phyloP scores from a whole-genome alignment of 2,888 invertebrate species.

The Conomelus anceps region DNA sequence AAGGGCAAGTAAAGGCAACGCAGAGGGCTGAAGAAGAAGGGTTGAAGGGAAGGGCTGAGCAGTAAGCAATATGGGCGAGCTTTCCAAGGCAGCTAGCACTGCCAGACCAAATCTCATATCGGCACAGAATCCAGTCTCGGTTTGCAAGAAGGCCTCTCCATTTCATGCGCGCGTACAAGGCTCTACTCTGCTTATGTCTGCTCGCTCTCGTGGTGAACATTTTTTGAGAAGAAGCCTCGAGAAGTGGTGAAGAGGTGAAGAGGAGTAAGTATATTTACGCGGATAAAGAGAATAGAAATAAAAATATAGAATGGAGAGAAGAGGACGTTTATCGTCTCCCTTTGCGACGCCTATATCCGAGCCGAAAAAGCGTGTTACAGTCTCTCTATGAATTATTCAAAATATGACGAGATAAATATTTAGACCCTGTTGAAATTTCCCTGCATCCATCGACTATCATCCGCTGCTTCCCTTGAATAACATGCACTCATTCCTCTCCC shows the following conservation, averaged over 20 bases:
- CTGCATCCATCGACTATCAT: neutral
- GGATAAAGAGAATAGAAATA: neutral
- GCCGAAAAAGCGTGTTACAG: neutral
- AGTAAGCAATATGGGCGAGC: neutral
- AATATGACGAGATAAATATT: neutral
- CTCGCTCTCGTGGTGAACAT: neutral
- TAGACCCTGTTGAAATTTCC: neutral
- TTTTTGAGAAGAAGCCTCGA: neutral
- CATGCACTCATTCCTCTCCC: too few relatives aligned
- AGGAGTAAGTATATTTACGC: neutral
- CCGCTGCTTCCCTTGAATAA: neutral
- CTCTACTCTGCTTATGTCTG: neutral
- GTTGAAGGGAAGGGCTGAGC: neutral
- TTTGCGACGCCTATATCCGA: neutral
- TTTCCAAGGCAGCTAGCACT: neutral
- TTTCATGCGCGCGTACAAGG: neutral
- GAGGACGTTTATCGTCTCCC: neutral
- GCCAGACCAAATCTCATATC: neutral
- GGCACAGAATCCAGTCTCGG: neutral
- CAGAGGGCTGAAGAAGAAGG: neutral
- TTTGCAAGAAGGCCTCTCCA: neutral
- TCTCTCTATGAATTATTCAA: neutral
- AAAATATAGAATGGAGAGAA: neutral
- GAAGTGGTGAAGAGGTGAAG: neutral
- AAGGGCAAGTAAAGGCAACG: neutral